Percentiles rank a stretch among this genome's conserved stretches.
Evolutionary conservation across 1,140 invertebrate genomes (phyloP).

Genomic region (Bombus confusus): DNA sequence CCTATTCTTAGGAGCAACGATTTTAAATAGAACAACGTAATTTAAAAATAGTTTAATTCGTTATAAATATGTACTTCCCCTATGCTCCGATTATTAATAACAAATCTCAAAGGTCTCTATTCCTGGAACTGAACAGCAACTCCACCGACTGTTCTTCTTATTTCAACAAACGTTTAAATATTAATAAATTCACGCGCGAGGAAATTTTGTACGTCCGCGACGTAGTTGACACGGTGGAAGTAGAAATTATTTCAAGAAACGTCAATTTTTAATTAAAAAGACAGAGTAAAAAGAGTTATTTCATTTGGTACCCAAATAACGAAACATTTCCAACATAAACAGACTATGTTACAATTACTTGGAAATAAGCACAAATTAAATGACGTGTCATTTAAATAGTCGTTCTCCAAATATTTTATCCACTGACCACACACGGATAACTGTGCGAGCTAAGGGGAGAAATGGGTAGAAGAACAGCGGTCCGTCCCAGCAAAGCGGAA

Average conservation of each 20-base stretch:
- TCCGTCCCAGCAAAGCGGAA: slow-evolving; percentile 40
- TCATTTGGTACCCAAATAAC: too few species aligned
- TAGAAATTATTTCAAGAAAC: too few species aligned
- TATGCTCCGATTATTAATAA: neutral
- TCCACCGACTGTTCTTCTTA: neutral
- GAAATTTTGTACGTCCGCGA: too few species aligned
- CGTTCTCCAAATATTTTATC: neutral
- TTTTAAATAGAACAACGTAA: neutral
- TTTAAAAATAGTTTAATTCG: neutral
- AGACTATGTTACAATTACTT: neutral
- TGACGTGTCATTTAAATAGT: neutral
- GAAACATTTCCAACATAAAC: neutral
- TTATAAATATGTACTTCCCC: neutral
- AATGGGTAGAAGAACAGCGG: neutral
- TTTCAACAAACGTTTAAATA: neutral
- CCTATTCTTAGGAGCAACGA: neutral
- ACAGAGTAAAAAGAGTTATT: too few species aligned
- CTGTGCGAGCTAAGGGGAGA: too few species aligned
- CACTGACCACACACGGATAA: too few species aligned
- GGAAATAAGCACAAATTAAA: neutral
- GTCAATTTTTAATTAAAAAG: too few species aligned
- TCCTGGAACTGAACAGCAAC: too few species aligned
- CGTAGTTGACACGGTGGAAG: too few species aligned
- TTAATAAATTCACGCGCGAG: neutral
- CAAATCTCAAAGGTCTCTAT: neutral